Evolutionary conservation across 2,888 invertebrate species (phyloP).

Genomic region (Acholoe squamosa): DNA sequence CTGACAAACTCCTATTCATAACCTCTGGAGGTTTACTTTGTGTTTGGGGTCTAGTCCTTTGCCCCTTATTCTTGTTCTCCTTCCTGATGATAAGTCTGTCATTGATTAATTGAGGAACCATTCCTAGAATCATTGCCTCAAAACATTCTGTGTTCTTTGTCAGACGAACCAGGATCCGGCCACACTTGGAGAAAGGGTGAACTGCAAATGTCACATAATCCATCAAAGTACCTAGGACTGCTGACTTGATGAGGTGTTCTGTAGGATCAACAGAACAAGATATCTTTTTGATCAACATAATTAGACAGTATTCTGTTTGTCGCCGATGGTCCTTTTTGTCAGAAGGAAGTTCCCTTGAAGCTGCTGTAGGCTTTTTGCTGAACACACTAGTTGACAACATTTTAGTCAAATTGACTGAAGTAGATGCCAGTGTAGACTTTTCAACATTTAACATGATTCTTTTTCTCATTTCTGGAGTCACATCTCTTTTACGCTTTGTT

Average conservation of each 20-base stretch:
- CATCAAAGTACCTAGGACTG: slow-evolving; percentile 19
- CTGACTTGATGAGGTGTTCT: slow-evolving; percentile 2
- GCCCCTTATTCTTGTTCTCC: neutral
- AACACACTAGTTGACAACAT: slow-evolving; percentile 10
- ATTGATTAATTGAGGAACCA: slow-evolving; percentile 73
- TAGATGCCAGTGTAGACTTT: neutral
- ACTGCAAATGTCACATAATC: slow-evolving; percentile 21
- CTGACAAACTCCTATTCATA: slow-evolving; percentile 40
- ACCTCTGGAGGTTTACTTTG: neutral
- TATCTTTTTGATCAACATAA: slow-evolving; percentile 43
- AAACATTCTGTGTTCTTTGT: slow-evolving; percentile 77
- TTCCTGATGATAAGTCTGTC: slow-evolving; percentile 68
- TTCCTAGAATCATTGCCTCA: slow-evolving; percentile 73
- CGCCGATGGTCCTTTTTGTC: slow-evolving; percentile 18
- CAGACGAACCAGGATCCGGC: slow-evolving; percentile 74
- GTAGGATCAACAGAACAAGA: slow-evolving; percentile 27
- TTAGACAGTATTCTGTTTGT: slow-evolving; percentile 46
- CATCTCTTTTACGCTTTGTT: slow-evolving; percentile 35
- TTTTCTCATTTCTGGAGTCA: slow-evolving; percentile 55
- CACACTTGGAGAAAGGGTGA: slow-evolving; percentile 31
- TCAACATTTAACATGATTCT: slow-evolving; percentile 35
- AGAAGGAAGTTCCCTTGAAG: neutral
- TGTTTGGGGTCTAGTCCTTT: neutral
- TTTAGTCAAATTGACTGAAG: neutral
- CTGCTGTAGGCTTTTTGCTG: neutral